phyloP scores from a whole-genome alignment of 2,113 vertebrate species.

The Rousettus leschenaultii region DNA sequence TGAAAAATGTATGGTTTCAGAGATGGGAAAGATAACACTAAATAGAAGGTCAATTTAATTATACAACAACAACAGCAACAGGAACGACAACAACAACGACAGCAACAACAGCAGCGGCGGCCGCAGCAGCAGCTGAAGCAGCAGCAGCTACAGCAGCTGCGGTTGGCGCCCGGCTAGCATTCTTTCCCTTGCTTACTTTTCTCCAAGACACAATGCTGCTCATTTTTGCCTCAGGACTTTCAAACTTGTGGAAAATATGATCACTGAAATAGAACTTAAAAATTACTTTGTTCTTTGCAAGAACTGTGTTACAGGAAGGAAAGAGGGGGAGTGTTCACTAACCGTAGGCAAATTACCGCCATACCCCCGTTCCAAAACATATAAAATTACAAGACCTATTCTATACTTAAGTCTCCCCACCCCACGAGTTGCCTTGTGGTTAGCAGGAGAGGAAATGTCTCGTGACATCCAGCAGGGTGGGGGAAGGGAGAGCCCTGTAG shows the following conservation, averaged over 20 bases:
- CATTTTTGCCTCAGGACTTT: slow-evolving; percentile 25
- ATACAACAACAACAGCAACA: not conserved
- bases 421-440: slow-evolving; percentile 27
- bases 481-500: not conserved
- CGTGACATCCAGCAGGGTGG: not conserved
- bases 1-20: not conserved
- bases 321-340: slow-evolving; percentile 35
- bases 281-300: slow-evolving; percentile 48
- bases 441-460: slow-evolving; percentile 27
- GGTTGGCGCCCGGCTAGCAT: not conserved
- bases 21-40: not conserved
- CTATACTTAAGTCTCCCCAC: not conserved
- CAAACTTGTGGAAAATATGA: slow-evolving; percentile 39
- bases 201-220: not conserved
- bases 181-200: not conserved
- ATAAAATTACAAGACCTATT: slow-evolving; percentile 10
- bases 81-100: too few species aligned
- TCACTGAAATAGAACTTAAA: slow-evolving; percentile 42
- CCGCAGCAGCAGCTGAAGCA: not conserved
- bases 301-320: slow-evolving; percentile 51
- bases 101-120: too few species aligned
- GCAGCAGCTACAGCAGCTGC: not conserved
- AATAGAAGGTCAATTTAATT: not conserved
- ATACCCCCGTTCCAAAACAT: not conserved
- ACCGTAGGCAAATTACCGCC: not conserved